Evolutionary conservation across 2,113 vertebrate species (phyloP), one percentile per base, ranked within the genome.

Genomic region (Mobula hypostoma): DNA sequence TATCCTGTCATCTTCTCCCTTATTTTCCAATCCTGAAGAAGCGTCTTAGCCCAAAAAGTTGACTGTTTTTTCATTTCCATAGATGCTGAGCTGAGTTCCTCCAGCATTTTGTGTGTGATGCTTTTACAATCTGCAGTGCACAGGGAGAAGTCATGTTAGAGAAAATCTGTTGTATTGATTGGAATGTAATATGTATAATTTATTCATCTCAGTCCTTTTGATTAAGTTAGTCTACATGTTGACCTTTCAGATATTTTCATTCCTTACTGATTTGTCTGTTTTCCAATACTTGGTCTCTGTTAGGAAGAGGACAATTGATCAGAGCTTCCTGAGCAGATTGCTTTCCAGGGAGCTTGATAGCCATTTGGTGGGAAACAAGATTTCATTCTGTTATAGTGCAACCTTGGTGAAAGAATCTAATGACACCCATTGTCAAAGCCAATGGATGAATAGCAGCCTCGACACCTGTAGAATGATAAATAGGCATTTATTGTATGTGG

Each of bases 101-200:
- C 48, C 48, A 48, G 48, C 48, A 48, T 48, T 48, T 48, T 48
- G 2, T 48, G 48, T 48, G 48, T 48, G 48, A 48, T 48, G 48
- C 48, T 63, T 63, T 87, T 63, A 66, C 85, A 66, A 63, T 32
- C 58, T 32, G 29, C 61, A 66, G 29, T 66, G 7, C 29, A 68
- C n/a, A 19, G 58, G 85, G 85, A 66, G 14, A 66, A 88, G 29
- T 32, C 29, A 32, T 5, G 5, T 29, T 66, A 68, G 19, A 14
- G 85, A 63, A 90, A 90, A 68, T 90, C 58, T 17, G 61, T 66
- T n/a, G 29, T 66, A 90, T 90, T 90, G 85, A 90, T 90, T 66
- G 29, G 14, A 66, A 90, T 90, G 61, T 63, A 61, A 68, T 63
- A 12, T 32, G 32, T n/a, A 9, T 90, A 90, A 68, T 32, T 17